Conservation (phyloP, 2,888 invertebrate species). For the Netelia inedita region DNA sequence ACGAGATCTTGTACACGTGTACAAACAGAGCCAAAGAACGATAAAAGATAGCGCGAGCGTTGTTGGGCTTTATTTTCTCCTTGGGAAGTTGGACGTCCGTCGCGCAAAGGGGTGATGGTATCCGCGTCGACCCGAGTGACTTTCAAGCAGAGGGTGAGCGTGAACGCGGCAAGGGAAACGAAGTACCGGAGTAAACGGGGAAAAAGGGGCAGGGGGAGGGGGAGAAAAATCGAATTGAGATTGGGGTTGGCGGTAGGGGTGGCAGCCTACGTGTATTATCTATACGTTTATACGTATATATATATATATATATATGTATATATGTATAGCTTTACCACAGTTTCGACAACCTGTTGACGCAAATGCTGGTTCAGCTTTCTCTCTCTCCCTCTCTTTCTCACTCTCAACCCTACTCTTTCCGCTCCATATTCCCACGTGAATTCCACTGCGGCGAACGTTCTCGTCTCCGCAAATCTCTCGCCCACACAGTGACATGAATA, state of each 20-base stretch:
- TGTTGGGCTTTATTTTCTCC: slow-evolving; percentile 44
- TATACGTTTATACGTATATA: neutral
- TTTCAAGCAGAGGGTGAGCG: slow-evolving; percentile 35
- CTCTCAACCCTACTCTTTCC: neutral
- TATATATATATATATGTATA: neutral
- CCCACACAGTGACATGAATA: neutral
- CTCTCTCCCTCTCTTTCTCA: slow-evolving; percentile 25
- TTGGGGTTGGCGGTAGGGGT: slow-evolving; percentile 26
- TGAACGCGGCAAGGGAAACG: slow-evolving; percentile 8
- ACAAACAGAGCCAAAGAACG: slow-evolving; percentile 11
- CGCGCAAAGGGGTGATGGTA: slow-evolving; percentile 33
- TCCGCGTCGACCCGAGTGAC: slow-evolving; percentile 38
- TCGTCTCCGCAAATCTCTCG: neutral
- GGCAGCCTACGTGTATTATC: neutral
- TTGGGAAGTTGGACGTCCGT: slow-evolving; percentile 6
- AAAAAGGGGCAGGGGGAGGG: neutral
- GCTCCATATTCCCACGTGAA: neutral
- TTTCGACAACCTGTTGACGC: slow-evolving; percentile 75
- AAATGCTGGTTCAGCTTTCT: slow-evolving; percentile 58
- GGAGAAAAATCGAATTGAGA: slow-evolving; percentile 60
- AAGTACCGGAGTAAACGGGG: slow-evolving; percentile 3
- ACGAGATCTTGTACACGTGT: neutral
- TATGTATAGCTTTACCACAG: slow-evolving; percentile 2
- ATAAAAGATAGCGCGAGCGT: slow-evolving; percentile 8
- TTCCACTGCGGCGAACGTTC: neutral